A percentile compares a stretch with the other conserved stretches of the same genome.
phyloP scores from a whole-genome alignment of 1,140 invertebrate genomes.

The Plectrocnemia conspersa region DNA sequence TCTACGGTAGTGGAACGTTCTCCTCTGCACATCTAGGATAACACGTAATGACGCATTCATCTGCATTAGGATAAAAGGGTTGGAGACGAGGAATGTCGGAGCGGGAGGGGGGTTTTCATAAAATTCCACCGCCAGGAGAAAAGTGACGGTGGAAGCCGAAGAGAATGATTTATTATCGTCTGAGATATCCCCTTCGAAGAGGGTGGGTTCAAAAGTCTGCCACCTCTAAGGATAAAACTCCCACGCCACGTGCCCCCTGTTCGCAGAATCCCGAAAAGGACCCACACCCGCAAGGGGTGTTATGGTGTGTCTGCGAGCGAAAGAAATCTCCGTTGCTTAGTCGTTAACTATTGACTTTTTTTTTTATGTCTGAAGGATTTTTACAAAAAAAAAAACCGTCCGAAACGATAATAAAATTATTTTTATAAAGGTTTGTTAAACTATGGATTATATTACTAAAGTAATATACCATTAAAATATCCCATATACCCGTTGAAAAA shows the following conservation, averaged over 20 bases:
- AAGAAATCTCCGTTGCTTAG: too few species aligned
- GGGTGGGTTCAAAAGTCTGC: not conserved
- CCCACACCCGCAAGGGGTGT: too few species aligned
- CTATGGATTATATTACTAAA: too few species aligned
- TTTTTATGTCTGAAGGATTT: too few species aligned
- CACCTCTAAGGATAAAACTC: not conserved
- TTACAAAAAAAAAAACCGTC: too few species aligned
- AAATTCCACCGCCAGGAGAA: conserved; percentile 16
- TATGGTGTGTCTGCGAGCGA: too few species aligned
- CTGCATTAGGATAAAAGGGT: conserved; percentile 24
- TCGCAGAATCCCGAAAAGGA: not conserved
- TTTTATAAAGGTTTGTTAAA: too few species aligned
- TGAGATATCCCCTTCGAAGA: conserved; percentile 8
- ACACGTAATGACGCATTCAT: conserved; percentile 18
- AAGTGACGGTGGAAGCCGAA: conserved; percentile 18
- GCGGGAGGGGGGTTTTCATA: conserved; percentile 1
- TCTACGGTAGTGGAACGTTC: too few species aligned
- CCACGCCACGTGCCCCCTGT: not conserved
- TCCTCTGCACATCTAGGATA: not conserved
- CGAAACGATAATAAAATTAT: too few species aligned
- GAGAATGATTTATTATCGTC: conserved; percentile 33
- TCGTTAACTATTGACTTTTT: too few species aligned
- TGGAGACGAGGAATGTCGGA: not conserved
- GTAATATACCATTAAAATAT: too few species aligned
- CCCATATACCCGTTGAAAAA: too few species aligned